phyloP scores from a whole-genome alignment of 2,797 vertebrate species.

The Calcarius lapponicus region DNA sequence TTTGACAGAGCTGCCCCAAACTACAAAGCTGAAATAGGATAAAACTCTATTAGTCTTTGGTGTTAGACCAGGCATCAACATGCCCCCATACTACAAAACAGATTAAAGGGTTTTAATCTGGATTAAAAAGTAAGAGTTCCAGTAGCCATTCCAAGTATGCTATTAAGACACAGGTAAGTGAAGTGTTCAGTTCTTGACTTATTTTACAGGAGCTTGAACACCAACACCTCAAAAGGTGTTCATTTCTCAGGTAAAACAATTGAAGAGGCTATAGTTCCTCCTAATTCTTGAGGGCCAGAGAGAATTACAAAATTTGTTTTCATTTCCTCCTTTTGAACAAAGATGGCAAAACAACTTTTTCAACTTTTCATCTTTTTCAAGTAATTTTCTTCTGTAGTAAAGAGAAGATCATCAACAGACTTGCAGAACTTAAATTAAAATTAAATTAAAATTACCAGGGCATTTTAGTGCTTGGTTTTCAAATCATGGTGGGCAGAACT shows the following conservation, averaged over 20 bases:
- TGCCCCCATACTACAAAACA: background rate
- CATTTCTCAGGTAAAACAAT: background rate
- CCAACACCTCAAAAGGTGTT: background rate
- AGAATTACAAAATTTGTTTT: background rate
- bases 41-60: background rate
- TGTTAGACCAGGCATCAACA: background rate
- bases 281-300: background rate
- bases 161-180: background rate
- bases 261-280: background rate
- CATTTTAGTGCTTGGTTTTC: background rate
- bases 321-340: background rate
- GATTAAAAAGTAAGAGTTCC: background rate
- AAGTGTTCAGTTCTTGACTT: background rate
- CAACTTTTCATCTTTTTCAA: background rate
- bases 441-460: background rate
- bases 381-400: background rate
- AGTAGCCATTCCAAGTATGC: background rate
- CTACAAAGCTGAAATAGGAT: background rate
- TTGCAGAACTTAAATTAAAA: no score
- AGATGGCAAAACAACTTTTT: background rate
- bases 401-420: background rate
- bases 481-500: fast-evolving
- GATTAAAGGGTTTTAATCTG: background rate
- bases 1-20: background rate
- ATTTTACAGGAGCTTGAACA: background rate